Evolutionary conservation across 2,888 invertebrate species (phyloP), one percentile per base, ranked within the genome.

Genomic region (Cheilosia urbana): DNA sequence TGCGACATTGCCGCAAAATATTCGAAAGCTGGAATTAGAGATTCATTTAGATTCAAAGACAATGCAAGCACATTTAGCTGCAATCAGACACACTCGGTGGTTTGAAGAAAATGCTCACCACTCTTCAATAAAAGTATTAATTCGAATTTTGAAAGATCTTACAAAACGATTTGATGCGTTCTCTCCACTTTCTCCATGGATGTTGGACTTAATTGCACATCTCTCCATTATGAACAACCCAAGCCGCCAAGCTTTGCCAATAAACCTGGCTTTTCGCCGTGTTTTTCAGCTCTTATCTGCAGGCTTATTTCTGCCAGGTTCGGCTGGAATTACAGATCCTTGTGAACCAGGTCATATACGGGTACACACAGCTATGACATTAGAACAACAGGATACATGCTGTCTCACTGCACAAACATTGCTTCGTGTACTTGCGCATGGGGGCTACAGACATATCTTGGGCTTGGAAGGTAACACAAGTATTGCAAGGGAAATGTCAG

Each of bases 41-140:
- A 95, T 95, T 1, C 96, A 96, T 89, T 89, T 96, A 83, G 95
- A 96, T 60, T 94, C 95, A 87, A 96, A 96, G 91, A 94, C 96
- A 51, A 95, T 98, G 93, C 96, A 96, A 92, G 95, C 97, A 71
- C 98, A 99, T 91, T 93, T 98, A 89, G 97, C 98, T 0, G 98
- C 98, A 0, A 98, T 99, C 85, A 94, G 98, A 30, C 99, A 99
- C 92, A 97, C 98, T 79, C 95, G 98, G 34, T 99, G 99, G 99
- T 99, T 99, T 91, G 99, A 99, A 91, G 99, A 99, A 92, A 98
- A 98, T 90, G 98, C 98, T 0, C 98, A 97, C 91, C 98, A 99
- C 92, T 98, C 98, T 5, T 98, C 98, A 24, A 98, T 99, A 81
- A 98, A 98, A 94, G 97, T 97, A 6, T 93, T 99, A 15, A 98